Conservation (phyloP, 53 echinoderm and acorn worm genomes). For the Mesocentrotus franciscanus region DNA sequence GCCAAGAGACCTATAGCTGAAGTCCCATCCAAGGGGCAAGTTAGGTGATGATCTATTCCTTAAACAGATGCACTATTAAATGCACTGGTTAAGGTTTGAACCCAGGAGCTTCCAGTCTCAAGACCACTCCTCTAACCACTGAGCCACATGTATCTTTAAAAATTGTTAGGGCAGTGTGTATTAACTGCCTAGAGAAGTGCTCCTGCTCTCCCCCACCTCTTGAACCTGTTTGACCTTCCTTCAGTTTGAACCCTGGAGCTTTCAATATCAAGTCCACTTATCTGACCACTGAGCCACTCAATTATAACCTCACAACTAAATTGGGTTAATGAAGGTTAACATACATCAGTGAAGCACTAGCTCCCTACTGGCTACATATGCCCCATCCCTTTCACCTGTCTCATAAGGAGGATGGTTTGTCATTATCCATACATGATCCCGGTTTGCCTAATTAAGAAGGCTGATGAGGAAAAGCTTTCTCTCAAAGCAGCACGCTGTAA, state of each 20-base stretch:
- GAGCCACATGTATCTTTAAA: not conserved
- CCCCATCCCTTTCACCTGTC: not conserved
- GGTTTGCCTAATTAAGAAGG: not conserved
- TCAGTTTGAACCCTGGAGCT: not conserved
- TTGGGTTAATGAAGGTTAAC: not conserved
- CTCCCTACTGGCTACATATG: too few species aligned
- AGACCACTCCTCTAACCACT: not conserved
- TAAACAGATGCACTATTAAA: not conserved
- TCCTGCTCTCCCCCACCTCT: not conserved
- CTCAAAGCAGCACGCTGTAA: conserved; percentile 13
- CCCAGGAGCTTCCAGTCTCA: not conserved
- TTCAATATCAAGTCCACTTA: not conserved
- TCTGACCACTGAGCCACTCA: not conserved
- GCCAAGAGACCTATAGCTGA: not conserved
- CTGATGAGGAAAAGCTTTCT: not conserved
- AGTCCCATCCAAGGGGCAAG: not conserved
- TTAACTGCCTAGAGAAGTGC: too few species aligned
- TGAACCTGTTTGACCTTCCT: not conserved
- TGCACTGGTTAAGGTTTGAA: not conserved
- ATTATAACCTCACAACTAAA: not conserved
- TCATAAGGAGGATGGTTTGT: not conserved
- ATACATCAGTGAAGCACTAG: too few species aligned
- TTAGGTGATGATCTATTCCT: too few species aligned
- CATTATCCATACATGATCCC: not conserved
- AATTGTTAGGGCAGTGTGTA: not conserved